Conservation (phyloP, 2,797 vertebrate genomes). For the Nothura maculosa region DNA sequence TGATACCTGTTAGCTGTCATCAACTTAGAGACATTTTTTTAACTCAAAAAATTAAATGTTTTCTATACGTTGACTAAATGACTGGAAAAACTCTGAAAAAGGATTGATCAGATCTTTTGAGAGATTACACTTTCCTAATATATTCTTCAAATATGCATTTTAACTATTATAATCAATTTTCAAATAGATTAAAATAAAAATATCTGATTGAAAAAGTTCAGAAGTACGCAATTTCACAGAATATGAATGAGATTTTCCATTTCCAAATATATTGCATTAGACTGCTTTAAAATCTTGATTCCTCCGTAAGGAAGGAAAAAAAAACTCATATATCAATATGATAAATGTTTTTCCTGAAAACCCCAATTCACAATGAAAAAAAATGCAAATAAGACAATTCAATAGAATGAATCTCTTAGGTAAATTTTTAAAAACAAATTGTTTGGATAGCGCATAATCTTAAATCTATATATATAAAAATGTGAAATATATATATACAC, state of each 20-base stretch:
- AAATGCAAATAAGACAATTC: not conserved
- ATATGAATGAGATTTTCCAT: not conserved
- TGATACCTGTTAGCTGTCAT: not conserved
- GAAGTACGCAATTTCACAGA: not conserved
- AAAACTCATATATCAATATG: not conserved
- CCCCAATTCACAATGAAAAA: not conserved
- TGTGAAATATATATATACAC: too few species aligned
- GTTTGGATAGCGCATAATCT: not conserved
- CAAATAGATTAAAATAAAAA: not conserved
- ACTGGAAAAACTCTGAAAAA: constrained; percentile 7
- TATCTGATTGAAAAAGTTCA: not conserved
- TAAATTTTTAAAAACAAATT: not conserved
- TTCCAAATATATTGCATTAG: not conserved
- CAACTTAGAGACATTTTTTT: not conserved
- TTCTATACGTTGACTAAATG: not conserved
- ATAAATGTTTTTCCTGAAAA: not conserved
- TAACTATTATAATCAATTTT: not conserved
- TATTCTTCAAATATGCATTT: not conserved
- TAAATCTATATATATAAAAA: rapidly evolving
- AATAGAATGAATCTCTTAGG: not conserved
- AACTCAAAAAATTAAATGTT: not conserved
- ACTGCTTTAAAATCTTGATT: not conserved
- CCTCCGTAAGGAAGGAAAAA: not conserved
- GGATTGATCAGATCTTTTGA: not conserved
- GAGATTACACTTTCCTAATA: not conserved